Conservation (phyloP, 2,113 vertebrate genomes). For the Ivindomyrus marchei region DNA sequence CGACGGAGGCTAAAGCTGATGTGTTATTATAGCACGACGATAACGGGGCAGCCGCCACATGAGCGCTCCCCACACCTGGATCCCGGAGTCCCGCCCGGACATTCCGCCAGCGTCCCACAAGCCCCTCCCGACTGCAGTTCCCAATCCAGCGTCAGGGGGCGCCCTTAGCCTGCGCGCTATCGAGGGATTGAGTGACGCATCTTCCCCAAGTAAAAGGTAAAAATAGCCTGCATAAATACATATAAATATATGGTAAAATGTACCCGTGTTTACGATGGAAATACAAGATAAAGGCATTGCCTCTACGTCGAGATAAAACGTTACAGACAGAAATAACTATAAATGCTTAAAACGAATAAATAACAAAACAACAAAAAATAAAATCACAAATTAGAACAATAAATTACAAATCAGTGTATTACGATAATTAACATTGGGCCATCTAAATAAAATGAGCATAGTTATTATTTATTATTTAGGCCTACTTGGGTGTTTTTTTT, state of each 20-base stretch:
- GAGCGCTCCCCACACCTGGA: slow-evolving; percentile 57
- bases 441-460: background rate
- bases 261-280: background rate
- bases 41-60: slow-evolving; percentile 42
- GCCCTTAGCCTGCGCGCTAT: background rate
- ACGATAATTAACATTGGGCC: background rate
- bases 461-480: background rate
- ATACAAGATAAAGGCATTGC: background rate
- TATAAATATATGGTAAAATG: background rate
- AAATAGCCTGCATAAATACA: background rate
- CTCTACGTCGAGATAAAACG: background rate
- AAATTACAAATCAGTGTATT: background rate
- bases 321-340: background rate
- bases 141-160: background rate
- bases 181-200: background rate
- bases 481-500: background rate
- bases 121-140: slow-evolving; percentile 22
- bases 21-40: slow-evolving; percentile 52
- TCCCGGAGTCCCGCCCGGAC: slow-evolving; percentile 53
- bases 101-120: slow-evolving; percentile 56
- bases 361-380: background rate
- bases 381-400: background rate
- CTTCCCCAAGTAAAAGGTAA: background rate
- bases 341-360: background rate
- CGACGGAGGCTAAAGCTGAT: slow-evolving; percentile 50